Base-by-base conservation (phyloP, 2,113 vertebrate genomes). In the Climacteris rufus region DNA sequence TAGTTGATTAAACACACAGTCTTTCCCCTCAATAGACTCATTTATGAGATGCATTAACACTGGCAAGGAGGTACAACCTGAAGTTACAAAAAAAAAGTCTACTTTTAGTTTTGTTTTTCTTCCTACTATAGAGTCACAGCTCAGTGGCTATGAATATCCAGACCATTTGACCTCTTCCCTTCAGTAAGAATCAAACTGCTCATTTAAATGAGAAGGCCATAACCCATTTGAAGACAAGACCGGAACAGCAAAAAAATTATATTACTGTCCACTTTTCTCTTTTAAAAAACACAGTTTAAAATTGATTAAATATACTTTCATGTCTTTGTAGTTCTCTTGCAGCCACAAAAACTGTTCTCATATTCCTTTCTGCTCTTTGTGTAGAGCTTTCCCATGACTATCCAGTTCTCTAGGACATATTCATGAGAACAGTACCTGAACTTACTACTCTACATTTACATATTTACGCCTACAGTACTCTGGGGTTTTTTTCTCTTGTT, bases 361-460 rank as follows among this genome's bases (percentile, higher is more conserved):
- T 83, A 49, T 49, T 65, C 27, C 39, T 60, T 97, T 89, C 82
- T 39, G 17, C 37, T 91, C 35, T 22, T 95, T 79, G 31, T 78
- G 56, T 80, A 91, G 90, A 95, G 39, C 28, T 79, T 82, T 57
- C 45, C 69, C 76, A 97, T 77, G 75, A 57, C 95, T 91, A 86
- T 82, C 75, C 79, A 68, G n/a, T 56, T 92, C 79, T 94, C 63
- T 74, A 93, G 75, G 89, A 87, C 74, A 92, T 53, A 83, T 83
- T 94, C 50, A 42, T 80, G 77, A 71, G 85, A 97, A 95, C 91
- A 96, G 61, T 68, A 95, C 15, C 59, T 92, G 75, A 89, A 94
- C 19, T 78, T 91, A 85, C 42, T 88, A 87, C 47, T 79, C 45
- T 30, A 53, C 3, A 3, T 84, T 80, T 75, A 93, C 68, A 64